Base-by-base conservation (phyloP, 1,140 invertebrate species). In the Acyrthosiphon pisum region DNA sequence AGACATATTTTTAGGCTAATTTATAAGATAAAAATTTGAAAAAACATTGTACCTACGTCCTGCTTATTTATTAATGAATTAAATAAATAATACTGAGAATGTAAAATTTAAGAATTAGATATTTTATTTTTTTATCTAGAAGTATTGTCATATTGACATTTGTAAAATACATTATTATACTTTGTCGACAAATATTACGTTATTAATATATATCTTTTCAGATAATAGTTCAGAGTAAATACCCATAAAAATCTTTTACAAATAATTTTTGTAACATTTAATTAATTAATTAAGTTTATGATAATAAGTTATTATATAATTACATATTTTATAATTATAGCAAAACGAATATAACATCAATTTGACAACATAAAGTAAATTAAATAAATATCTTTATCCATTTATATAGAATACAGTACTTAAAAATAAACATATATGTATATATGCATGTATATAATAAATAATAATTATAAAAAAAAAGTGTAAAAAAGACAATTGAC, bases 241-340 rank as follows among this genome's bases (percentile, higher is more conserved):
- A 18, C 9, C 26, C 11, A 68, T 68, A 68, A n/a, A 68, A 68
- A 68, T 68, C 4, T n/a, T 30, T 2, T n/a, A n/a, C 14, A n/a
- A n/a, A 68, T 68, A 68, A 7, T 60, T 60, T 11, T 60, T 60
- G 26, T n/a, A 68, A 68, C 14, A 68, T 68, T 68, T n/a, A 68
- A 68, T n/a, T 68, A 14, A 68, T n/a, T n/a, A 53, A 53, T 53
- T 53, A 53, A 68, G 3, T 30, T n/a, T 14, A 68, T n/a, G 30
- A n/a, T 68, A 68, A 68, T 68, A 18, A n/a, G 9, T 68, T 30
- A 68, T n/a, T 18, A n/a, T 30, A n/a, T n/a, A 76, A 76, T 76
- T 35, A 76, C 60, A 76, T 76, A 76, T 35, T 76, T 76, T 76
- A 76, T 76, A 76, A 76, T 76, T 76, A 76, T n/a, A 76, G n/a